Evolutionary conservation across 2,888 invertebrate species (phyloP), one percentile per base, ranked within the genome.

Genomic region (Volucella inanis): DNA sequence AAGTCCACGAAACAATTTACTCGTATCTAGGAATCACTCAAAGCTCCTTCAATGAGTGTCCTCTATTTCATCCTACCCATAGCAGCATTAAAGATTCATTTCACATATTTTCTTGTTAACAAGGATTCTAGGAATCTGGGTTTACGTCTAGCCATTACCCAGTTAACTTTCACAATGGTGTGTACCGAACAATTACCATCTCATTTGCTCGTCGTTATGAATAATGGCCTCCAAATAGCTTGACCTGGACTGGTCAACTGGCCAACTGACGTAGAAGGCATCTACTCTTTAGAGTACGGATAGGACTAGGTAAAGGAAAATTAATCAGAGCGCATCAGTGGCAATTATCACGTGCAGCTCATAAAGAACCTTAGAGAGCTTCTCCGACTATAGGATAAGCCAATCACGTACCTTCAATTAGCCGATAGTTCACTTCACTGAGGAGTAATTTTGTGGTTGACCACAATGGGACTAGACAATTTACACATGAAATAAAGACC

Each of bases 351-450:
- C 70, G 70, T 64, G 55, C 47, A 31, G 8, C 43, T n/a, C 62
- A 64, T 57, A 64, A 78, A 64, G 49, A 57, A 43, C 49, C 55
- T 18, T 12, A n/a, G 57, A 38, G 1, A 41, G 57, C 11, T 6
- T 11, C 8, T 0, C 11, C 47, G 4, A 57, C 47, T 39, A 15
- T 31, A 31, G 6, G 49, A 22, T 45, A 49, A 50, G 55, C 49
- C 47, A 64, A 55, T 70, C 78, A 78, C 62, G 70, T 78, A 43
- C 43, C 62, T 49, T 50, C 64, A 78, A 71, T 70, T 78, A 78
- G 62, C 78, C 49, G 15, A 47, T 31, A 71, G 70, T 62, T 64
- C 43, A 41, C 22, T 49, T n/a, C 12, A 64, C 70, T 52, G 70
- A 31, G 49, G 50, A 64, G 15, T 39, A 14, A 18, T 65, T 47